phyloP scores from a whole-genome alignment of 2,113 vertebrate genomes.

The Rhombomys opimus region DNA sequence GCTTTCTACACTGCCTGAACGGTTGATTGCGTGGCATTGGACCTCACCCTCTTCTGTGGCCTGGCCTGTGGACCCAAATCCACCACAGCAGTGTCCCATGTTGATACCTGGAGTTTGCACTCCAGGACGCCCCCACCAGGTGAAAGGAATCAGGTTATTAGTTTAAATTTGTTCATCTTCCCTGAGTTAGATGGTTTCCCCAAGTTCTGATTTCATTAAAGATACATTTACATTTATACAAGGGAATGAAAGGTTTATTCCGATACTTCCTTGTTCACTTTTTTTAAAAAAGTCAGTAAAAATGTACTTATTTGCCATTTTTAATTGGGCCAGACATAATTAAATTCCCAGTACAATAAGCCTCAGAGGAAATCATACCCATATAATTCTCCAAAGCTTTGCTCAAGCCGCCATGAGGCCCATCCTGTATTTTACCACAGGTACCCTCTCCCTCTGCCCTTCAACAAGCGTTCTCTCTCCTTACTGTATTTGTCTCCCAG shows the following conservation, averaged over 20 bases:
- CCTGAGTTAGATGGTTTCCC: constrained; percentile 12
- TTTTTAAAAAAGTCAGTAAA: neutral
- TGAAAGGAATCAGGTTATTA: neutral
- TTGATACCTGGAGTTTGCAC: neutral
- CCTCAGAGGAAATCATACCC: neutral
- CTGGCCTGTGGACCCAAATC: neutral
- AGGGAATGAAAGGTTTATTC: neutral
- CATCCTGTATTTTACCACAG: neutral
- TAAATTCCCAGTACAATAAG: neutral
- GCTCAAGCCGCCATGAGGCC: neutral
- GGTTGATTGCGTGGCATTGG: accelerated
- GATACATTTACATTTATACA: neutral
- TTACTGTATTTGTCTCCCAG: neutral
- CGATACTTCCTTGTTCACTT: neutral
- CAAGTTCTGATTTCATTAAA: neutral
- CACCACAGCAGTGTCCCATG: accelerated
- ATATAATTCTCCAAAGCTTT: neutral
- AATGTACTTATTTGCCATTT: neutral
- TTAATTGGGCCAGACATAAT: constrained; percentile 36
- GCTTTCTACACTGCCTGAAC: neutral
- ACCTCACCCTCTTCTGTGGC: neutral
- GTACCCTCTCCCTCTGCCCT: neutral
- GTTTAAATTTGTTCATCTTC: neutral
- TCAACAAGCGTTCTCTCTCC: neutral
- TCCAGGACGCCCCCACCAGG: neutral